phyloP scores from a whole-genome alignment of 2,113 vertebrate species.

The Argyrosomus japonicus region DNA sequence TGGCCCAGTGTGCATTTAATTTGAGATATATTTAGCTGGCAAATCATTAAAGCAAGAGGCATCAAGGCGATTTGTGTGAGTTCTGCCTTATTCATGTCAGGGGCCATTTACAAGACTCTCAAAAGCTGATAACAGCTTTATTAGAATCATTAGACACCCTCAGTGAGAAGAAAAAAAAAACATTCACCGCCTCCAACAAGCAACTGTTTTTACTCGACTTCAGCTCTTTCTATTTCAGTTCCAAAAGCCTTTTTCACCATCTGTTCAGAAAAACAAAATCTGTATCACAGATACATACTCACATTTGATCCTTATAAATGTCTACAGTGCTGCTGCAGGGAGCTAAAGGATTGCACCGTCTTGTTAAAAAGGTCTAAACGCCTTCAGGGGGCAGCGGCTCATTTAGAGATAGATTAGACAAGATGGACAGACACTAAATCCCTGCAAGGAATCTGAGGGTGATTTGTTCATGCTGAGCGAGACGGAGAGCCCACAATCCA shows the following conservation, averaged over 20 bases:
- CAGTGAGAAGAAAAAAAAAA: not conserved
- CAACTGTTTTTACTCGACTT: constrained; percentile 6
- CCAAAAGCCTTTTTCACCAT: not conserved
- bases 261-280: not conserved
- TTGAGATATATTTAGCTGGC: constrained; percentile 23
- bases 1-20: not conserved
- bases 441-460: not conserved
- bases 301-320: no score
- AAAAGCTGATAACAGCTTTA: constrained; percentile 10
- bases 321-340: not conserved
- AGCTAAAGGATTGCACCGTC: not conserved
- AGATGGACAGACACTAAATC: not conserved
- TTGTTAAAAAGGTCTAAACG: not conserved
- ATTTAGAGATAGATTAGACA: not conserved
- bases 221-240: not conserved
- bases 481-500: not conserved
- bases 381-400: not conserved
- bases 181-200: not conserved
- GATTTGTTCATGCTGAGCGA: not conserved
- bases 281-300: not conserved
- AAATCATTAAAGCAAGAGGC: constrained; percentile 10
- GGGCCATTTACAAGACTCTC: constrained; percentile 6
- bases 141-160: not conserved
- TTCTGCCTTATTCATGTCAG: not conserved
- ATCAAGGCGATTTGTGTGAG: constrained; percentile 6